Evolutionary conservation across 2,888 invertebrate species (phyloP).

Genomic region (Endotricha flammealis): DNA sequence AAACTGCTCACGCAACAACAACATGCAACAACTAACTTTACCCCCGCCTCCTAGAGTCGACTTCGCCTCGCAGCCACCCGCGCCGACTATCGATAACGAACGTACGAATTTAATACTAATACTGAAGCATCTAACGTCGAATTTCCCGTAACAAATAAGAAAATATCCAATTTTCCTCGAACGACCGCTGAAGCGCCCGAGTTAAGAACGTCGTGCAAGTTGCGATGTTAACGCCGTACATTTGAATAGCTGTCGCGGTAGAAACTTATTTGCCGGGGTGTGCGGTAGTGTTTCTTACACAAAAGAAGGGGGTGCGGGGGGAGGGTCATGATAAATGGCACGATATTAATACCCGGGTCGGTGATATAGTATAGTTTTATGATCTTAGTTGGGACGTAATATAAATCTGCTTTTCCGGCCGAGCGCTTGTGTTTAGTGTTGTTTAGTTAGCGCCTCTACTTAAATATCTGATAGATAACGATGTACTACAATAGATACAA

Average conservation of each 20-base stretch:
- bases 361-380: slow-evolving; percentile 72
- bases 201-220: slow-evolving; percentile 75
- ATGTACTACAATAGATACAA: neutral
- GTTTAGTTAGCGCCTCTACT: slow-evolving; percentile 39
- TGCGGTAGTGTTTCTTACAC: slow-evolving; percentile 70
- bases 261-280: slow-evolving; percentile 68
- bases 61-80: slow-evolving; percentile 20
- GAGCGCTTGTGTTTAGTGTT: slow-evolving; percentile 41
- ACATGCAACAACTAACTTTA: slow-evolving; percentile 46
- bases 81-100: slow-evolving; percentile 33
- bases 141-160: slow-evolving; percentile 28
- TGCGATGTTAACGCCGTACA: slow-evolving; percentile 66
- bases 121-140: slow-evolving; percentile 26
- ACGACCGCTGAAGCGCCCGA: slow-evolving; percentile 69
- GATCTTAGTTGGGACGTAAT: slow-evolving; percentile 75
- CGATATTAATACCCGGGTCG: slow-evolving; percentile 69
- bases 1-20: slow-evolving; percentile 38
- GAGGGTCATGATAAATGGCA: slow-evolving; percentile 71
- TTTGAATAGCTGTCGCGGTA: slow-evolving; percentile 69
- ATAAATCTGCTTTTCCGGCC: slow-evolving; percentile 71
- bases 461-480: slow-evolving; percentile 16
- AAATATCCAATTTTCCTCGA: slow-evolving; percentile 72
- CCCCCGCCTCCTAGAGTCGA: slow-evolving; percentile 35
- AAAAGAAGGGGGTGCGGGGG: slow-evolving; percentile 58
- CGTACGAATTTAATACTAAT: slow-evolving; percentile 36